A percentile compares a stretch with the other conserved stretches of the same genome.
Evolutionary conservation across 2,797 vertebrate species (phyloP).

Genomic region (Orestias chungarensis): DNA sequence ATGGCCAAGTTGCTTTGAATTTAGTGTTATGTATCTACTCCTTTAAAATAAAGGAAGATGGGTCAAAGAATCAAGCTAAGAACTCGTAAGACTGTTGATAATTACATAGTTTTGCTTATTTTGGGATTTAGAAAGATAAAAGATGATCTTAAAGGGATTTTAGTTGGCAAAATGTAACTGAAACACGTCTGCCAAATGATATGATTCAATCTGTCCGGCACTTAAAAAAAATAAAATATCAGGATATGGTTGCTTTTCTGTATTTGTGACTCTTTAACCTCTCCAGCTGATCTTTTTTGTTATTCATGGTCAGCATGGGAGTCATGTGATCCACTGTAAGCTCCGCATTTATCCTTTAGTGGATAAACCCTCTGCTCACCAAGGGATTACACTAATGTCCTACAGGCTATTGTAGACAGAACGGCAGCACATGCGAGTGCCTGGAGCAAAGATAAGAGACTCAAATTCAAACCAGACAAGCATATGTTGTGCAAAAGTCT

Average conservation of each 20-base stretch:
- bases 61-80: no score
- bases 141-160: not conserved
- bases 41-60: no score
- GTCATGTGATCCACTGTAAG: conserved; percentile 4
- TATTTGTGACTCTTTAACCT: not conserved
- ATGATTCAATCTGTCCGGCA: not conserved
- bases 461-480: not conserved
- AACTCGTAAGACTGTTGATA: no score
- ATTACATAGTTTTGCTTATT: no score
- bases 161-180: not conserved
- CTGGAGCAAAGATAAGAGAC: not conserved
- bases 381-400: conserved; percentile 13
- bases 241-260: not conserved
- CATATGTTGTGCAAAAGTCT: not conserved
- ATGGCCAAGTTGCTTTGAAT: no score
- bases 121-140: no score
- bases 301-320: conserved; percentile 4
- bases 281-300: not conserved
- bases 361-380: conserved; percentile 7
- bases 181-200: not conserved
- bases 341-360: conserved; percentile 1
- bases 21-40: no score
- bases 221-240: not conserved
- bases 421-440: no score
- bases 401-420: not conserved